Evolutionary conservation across 2,888 invertebrate genomes (phyloP).

Genomic region (Palloptera scutellata): DNA sequence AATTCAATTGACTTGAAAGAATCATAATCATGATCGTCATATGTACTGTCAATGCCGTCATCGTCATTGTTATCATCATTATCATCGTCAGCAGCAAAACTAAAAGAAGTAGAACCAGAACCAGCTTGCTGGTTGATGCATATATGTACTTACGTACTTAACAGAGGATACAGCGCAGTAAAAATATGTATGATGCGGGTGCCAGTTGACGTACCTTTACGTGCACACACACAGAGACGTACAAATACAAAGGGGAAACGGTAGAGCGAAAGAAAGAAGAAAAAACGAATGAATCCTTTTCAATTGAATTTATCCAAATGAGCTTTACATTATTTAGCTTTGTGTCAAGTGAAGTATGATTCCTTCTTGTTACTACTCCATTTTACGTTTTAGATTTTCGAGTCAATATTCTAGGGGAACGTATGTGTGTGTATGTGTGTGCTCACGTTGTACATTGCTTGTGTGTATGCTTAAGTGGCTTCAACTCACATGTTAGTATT

Average conservation of each 20-base stretch:
- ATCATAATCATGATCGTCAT: not conserved
- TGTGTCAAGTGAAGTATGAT: constrained; percentile 9
- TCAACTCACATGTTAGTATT: not conserved
- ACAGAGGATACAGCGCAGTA: no score
- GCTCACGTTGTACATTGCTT: not conserved
- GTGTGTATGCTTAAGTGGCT: no score
- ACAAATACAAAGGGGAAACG: no score
- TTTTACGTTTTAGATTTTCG: not conserved
- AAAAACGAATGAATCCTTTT: constrained; percentile 25
- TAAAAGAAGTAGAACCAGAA: no score
- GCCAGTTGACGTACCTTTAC: no score
- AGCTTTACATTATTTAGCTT: constrained; percentile 36
- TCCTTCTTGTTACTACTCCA: not conserved
- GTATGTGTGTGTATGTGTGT: not conserved
- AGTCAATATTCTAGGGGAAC: not conserved
- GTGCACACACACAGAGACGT: no score
- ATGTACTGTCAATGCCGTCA: not conserved
- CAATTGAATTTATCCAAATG: constrained; percentile 44
- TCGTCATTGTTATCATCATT: not conserved
- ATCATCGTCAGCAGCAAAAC: not conserved
- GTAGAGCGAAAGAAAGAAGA: no score
- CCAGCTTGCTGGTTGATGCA: no score
- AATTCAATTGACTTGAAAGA: not conserved
- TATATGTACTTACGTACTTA: no score
- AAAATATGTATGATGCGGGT: no score